Percentiles rank a stretch among this genome's conserved stretches.
Conservation (phyloP, 2,888 invertebrate genomes). For the Limnephilus auricula region DNA sequence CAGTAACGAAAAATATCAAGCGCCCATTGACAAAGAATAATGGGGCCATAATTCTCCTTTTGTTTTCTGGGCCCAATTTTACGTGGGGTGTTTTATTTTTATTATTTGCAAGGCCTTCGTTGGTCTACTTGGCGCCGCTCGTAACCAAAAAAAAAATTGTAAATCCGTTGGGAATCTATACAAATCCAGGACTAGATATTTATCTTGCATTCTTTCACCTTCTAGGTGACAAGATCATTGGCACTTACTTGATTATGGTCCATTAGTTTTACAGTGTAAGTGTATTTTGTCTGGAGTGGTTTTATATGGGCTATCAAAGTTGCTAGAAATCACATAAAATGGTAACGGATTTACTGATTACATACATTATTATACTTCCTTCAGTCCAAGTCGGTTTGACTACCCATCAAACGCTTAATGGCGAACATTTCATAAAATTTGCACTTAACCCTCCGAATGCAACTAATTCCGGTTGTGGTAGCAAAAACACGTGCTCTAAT, state of each 20-base stretch:
- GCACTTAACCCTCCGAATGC: no score
- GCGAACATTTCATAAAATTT: no score
- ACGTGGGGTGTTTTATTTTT: background rate
- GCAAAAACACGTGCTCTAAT: no score
- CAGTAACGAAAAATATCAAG: background rate
- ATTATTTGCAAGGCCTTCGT: background rate
- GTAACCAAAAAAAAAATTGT: background rate
- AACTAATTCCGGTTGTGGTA: no score
- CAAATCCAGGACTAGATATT: background rate
- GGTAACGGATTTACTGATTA: no score
- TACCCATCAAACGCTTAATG: no score
- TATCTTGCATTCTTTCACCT: background rate
- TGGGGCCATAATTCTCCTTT: background rate
- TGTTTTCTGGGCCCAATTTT: background rate
- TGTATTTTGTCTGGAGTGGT: background rate
- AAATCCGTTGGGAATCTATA: background rate
- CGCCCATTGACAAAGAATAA: background rate
- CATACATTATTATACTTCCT: no score
- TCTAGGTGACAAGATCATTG: background rate
- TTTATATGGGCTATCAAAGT: no score
- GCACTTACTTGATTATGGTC: background rate
- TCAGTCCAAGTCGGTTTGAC: no score
- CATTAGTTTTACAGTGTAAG: background rate
- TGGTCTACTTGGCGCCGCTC: conserved; percentile 7
- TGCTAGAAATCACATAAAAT: no score